phyloP scores from a whole-genome alignment of 2,888 invertebrate genomes.

The Boloria selene region DNA sequence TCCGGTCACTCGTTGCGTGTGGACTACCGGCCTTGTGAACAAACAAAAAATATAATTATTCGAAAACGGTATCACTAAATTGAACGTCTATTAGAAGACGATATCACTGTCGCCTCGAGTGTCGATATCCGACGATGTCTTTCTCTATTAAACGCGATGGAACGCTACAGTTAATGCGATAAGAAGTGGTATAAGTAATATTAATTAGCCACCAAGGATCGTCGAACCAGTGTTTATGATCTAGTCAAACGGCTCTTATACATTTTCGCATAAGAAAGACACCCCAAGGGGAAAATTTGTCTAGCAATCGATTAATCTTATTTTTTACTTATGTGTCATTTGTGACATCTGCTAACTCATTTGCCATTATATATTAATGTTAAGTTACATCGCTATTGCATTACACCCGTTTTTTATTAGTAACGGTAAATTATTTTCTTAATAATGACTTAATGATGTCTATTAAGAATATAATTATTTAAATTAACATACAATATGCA shows the following conservation, averaged over 20 bases:
- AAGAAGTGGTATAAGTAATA: slow-evolving; percentile 41
- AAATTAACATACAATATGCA: slow-evolving; percentile 18
- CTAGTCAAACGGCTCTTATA: slow-evolving; percentile 28
- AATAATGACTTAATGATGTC: slow-evolving; percentile 1
- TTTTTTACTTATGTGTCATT: slow-evolving; percentile 24
- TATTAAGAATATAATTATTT: slow-evolving; percentile 3
- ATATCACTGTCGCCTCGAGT: slow-evolving; percentile 60
- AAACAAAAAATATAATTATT: slow-evolving; percentile 73
- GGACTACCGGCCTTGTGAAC: slow-evolving; percentile 64
- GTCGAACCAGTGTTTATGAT: slow-evolving; percentile 36
- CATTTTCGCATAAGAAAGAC: slow-evolving; percentile 44
- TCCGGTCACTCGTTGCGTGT: slow-evolving; percentile 63
- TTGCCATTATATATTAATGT: slow-evolving; percentile 9
- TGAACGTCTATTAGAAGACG: slow-evolving; percentile 59
- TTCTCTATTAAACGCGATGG: slow-evolving; percentile 38
- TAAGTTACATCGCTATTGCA: slow-evolving; percentile 15
- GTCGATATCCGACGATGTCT: slow-evolving; percentile 53
- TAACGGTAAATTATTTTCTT: slow-evolving; percentile 19
- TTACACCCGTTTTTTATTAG: slow-evolving; percentile 16
- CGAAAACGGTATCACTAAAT: slow-evolving; percentile 76
- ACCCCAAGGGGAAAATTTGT: slow-evolving; percentile 24
- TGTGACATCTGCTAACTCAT: slow-evolving; percentile 26
- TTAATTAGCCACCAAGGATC: slow-evolving; percentile 42
- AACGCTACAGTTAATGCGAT: slow-evolving; percentile 34
- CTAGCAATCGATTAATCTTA: slow-evolving; percentile 12